phyloP scores from a whole-genome alignment of 2,113 vertebrate species.

The Triplophysa rosa region DNA sequence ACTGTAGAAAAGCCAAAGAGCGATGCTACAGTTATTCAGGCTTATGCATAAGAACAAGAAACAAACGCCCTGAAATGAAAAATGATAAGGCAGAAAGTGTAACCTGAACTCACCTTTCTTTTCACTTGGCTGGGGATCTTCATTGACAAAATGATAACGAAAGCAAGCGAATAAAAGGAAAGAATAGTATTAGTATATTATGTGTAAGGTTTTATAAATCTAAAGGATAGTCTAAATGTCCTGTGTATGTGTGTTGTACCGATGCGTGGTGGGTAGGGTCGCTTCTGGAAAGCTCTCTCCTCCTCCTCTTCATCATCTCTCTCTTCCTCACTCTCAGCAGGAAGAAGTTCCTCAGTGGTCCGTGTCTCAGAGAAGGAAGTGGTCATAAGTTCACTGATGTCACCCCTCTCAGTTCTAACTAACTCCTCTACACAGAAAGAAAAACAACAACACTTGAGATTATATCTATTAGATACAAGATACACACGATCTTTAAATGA shows the following conservation, averaged over 20 bases:
- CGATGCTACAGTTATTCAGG: not conserved
- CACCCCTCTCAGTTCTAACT: conserved; percentile 76
- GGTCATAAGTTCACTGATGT: conserved; percentile 82
- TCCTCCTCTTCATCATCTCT: conserved; percentile 80
- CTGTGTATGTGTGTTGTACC: conserved; percentile 56
- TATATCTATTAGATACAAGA: too few relatives aligned
- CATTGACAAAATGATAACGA: not conserved
- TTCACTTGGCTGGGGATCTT: conserved; percentile 72
- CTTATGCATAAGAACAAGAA: not conserved
- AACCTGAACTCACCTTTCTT: conserved; percentile 74
- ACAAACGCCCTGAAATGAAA: not conserved
- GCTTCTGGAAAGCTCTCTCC: conserved; percentile 73
- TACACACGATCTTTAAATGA: not conserved
- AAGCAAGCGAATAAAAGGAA: not conserved
- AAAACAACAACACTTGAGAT: too few relatives aligned
- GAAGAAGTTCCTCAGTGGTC: conserved; percentile 81
- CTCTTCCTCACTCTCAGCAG: conserved; percentile 79
- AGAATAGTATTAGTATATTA: conserved; percentile 30
- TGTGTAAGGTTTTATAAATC: not conserved
- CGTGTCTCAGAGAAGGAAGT: conserved; percentile 82
- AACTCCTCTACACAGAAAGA: conserved; percentile 71
- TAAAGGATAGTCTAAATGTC: not conserved
- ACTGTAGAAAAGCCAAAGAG: conserved; percentile 40
- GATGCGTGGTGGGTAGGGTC: conserved; percentile 74
- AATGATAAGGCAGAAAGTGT: not conserved